Conservation (phyloP, 1,140 invertebrate species). For the Trachymyrmex septentrionalis region DNA sequence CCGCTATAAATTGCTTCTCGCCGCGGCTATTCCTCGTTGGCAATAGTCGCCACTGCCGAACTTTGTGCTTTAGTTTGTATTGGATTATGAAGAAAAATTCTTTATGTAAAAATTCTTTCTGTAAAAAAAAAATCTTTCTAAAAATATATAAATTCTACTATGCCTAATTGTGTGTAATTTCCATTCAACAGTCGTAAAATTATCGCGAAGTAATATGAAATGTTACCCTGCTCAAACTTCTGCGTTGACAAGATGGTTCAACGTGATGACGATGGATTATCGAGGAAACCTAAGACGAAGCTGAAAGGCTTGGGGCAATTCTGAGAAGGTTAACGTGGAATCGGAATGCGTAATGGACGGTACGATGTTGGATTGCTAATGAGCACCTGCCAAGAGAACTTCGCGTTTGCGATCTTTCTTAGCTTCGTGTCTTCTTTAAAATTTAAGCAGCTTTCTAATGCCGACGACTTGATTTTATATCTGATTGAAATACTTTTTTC, state of each 20-base stretch:
- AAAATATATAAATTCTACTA: not conserved
- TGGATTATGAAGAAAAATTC: not conserved
- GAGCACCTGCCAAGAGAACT: constrained; percentile 69
- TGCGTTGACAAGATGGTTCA: constrained; percentile 79
- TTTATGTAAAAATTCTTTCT: too few species aligned
- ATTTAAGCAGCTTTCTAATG: not conserved
- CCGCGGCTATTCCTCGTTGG: constrained; percentile 53
- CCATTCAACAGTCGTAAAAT: not conserved
- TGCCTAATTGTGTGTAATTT: not conserved
- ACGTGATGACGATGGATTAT: constrained; percentile 79
- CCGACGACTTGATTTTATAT: not conserved
- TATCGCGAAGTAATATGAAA: not conserved
- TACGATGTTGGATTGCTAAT: constrained; percentile 84
- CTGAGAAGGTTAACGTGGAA: constrained; percentile 81
- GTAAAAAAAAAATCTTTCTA: not conserved
- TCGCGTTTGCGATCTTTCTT: not conserved
- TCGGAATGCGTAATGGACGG: constrained; percentile 85
- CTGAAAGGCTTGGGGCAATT: constrained; percentile 67
- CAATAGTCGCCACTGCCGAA: constrained; percentile 11
- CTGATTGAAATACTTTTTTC: not conserved
- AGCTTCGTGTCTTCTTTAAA: constrained; percentile 12
- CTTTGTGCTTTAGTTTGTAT: not conserved
- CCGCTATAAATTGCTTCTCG: constrained; percentile 71
- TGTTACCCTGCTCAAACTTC: constrained; percentile 73
- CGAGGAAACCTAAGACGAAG: constrained; percentile 55